These are phyloP conservation scores for Neolamprologus hecqui DNA, from an alignment of 2,113 vertebrate genomes.

Conservation along the genomic window DNA sequence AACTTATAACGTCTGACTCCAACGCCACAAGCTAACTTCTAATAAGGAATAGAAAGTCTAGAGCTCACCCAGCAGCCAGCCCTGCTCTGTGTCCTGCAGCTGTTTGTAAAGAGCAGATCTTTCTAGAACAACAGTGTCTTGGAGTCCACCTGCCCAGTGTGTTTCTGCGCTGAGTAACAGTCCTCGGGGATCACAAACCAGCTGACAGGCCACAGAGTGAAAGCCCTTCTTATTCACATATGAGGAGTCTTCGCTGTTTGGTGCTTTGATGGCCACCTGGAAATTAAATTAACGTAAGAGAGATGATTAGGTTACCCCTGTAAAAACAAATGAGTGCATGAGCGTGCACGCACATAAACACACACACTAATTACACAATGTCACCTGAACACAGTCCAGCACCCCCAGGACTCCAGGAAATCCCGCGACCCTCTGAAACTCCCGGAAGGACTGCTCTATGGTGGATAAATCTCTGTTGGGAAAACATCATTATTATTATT, in stretches of 20 bases:
- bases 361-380: not conserved
- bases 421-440: slow-evolving; percentile 85
- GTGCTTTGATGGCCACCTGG: slow-evolving; percentile 91
- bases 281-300: not conserved
- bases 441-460: slow-evolving; percentile 78
- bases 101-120: slow-evolving; percentile 75
- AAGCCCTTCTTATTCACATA: slow-evolving; percentile 91
- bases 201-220: slow-evolving; percentile 90
- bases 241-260: slow-evolving; percentile 87
- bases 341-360: rapidly evolving
- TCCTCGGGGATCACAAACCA: slow-evolving; percentile 88
- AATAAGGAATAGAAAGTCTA: rapidly evolving
- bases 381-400: slow-evolving; percentile 79
- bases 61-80: slow-evolving; percentile 88
- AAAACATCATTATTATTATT: not conserved
- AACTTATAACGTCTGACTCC: not conserved
- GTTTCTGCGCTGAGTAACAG: slow-evolving; percentile 85
- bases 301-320: not conserved
- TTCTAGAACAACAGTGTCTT: slow-evolving; percentile 76
- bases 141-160: slow-evolving; percentile 84
- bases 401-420: slow-evolving; percentile 88
- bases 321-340: not conserved
- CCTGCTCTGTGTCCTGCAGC: slow-evolving; percentile 73
- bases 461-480: slow-evolving; percentile 71
- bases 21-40: not conserved